phyloP scores from a whole-genome alignment of 2,888 invertebrate genomes.

The Anthrax anthrax region DNA sequence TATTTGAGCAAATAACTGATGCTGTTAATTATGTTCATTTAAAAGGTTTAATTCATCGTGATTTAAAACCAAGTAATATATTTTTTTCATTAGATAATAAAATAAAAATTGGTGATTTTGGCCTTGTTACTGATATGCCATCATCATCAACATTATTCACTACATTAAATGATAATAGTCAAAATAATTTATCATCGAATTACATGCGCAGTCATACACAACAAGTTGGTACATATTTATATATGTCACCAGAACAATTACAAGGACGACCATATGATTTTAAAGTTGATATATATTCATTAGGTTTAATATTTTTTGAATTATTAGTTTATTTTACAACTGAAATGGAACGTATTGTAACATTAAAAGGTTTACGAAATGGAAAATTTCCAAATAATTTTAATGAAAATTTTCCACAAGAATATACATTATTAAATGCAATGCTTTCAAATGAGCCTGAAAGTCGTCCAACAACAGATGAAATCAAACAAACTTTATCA shows the following conservation, averaged over 20 bases:
- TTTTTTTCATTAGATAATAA: constrained; percentile 83
- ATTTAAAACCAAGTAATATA: constrained; percentile 88
- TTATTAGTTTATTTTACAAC: constrained; percentile 79
- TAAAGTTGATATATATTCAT: constrained; percentile 90
- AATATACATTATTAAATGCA: constrained; percentile 53
- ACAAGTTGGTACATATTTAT: constrained; percentile 74
- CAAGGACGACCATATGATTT: constrained; percentile 61
- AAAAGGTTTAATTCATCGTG: constrained; percentile 86
- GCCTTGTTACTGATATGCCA: constrained; percentile 71
- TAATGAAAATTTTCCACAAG: constrained; percentile 44
- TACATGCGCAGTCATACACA: constrained; percentile 39
- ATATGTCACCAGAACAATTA: constrained; percentile 96
- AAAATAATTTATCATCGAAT: background rate
- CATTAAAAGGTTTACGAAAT: constrained; percentile 49
- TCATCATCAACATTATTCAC: background rate
- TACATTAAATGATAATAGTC: background rate
- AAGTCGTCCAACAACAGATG: constrained; percentile 59
- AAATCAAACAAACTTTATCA: constrained; percentile 36
- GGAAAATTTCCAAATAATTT: constrained; percentile 59
- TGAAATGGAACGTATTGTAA: constrained; percentile 71
- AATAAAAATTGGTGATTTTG: constrained; percentile 96
- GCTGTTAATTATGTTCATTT: constrained; percentile 94
- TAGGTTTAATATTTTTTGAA: constrained; percentile 90
- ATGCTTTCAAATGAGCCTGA: constrained; percentile 65
- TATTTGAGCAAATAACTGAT: constrained; percentile 81